Evolutionary conservation across 2,888 invertebrate genomes (phyloP).

Genomic region (Mimas tiliae): DNA sequence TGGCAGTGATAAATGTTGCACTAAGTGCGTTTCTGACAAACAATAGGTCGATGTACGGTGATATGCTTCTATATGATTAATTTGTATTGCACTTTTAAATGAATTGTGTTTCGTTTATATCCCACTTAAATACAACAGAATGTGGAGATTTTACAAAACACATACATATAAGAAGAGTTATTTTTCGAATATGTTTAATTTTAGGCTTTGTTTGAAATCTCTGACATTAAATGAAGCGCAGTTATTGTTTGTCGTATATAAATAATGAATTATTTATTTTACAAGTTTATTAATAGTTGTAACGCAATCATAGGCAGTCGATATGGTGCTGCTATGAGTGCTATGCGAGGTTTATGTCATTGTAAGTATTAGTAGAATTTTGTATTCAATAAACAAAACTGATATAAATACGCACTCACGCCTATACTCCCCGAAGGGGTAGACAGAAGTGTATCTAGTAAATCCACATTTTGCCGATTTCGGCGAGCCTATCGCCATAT

Average conservation of each 20-base stretch:
- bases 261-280: constrained; percentile 14
- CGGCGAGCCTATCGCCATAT: too few species aligned
- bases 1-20: constrained; percentile 10
- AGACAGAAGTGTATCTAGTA: too few species aligned
- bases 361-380: too few species aligned
- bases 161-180: not conserved
- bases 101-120: not conserved
- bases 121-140: not conserved
- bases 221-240: not conserved
- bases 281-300: not conserved
- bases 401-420: too few species aligned
- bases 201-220: not conserved
- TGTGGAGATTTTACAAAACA: not conserved
- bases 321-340: too few species aligned
- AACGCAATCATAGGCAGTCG: not conserved
- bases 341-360: too few species aligned
- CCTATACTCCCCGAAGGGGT: too few species aligned
- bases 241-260: constrained; percentile 2
- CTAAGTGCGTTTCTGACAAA: constrained; percentile 14
- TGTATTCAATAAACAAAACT: too few species aligned
- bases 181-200: not conserved
- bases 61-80: constrained; percentile 7
- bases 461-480: too few species aligned
- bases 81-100: not conserved
- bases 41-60: constrained; percentile 24